Base-by-base conservation (phyloP, 2,888 invertebrate genomes). In the Nesidiocoris tenuis region DNA sequence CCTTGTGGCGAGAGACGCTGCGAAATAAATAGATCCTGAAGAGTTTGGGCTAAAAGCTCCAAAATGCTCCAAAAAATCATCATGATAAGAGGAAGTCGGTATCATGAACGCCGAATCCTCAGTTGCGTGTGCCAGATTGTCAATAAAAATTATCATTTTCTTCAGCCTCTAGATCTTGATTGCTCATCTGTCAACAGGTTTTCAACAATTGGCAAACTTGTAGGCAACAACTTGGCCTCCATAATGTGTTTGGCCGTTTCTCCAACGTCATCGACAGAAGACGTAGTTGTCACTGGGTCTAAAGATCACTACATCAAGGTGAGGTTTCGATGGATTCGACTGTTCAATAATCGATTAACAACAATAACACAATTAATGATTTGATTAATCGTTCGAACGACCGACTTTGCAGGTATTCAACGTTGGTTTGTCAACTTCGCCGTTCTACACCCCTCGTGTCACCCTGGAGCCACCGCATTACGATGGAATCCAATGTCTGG, bases 401-500 rank as follows among this genome's bases (percentile, higher is more conserved):
- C n/a, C n/a, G n/a, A n/a, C n/a, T n/a, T n/a, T n/a, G n/a, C 79
- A 86, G 84, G 85, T 86, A 76, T 87, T 87, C 83, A 22, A 64
- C 65, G 74, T 74, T 17, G 63, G 54, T 12, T 39, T 39, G 39
- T 39, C 39, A 39, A 39, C 39, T 39, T 39, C 39, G 12, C 39
- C 39, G 12, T 39, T 39, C 39, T 12, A 39, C 39, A 9, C 21
- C 81, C 88, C 88, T 79, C 85, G 90, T 39, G 87, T 89, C 74
- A 88, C 90, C 80, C 85, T 93, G 76, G 90, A 91, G 80, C 95
- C 95, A 16, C 95, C 95, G 3, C 95, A 95, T 85, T 95, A 95
- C 83, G 95, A 95, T 84, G 95, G 94, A 23, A 92, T 95, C 72
- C 92, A 94, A 83, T 91, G 92, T 61, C 85, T 95, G 65, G 89